These are phyloP conservation scores for Periophthalmus modestus DNA, from an alignment of 2,113 vertebrate species.

Conservation along the genomic window DNA sequence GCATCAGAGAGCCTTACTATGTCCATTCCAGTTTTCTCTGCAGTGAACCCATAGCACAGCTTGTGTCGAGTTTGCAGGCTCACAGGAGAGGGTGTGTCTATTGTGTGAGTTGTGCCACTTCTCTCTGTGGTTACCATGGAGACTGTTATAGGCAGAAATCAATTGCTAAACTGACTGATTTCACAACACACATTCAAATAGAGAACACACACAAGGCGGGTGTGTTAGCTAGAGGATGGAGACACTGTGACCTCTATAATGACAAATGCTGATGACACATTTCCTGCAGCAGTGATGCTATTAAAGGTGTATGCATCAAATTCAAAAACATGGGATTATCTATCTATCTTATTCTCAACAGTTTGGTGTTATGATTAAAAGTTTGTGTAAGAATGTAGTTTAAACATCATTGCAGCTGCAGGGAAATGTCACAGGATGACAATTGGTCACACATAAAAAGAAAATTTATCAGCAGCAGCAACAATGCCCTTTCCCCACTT, in stretches of 20 bases:
- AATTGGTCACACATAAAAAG: conserved; percentile 70
- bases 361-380: conserved; percentile 12
- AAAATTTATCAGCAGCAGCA: conserved; percentile 53
- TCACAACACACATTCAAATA: conserved; percentile 46
- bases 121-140: conserved; percentile 71
- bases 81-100: conserved; percentile 63
- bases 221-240: background rate
- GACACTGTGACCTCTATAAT: conserved; percentile 14
- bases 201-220: conserved; percentile 24
- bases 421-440: conserved; percentile 58
- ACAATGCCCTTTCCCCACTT: conserved; percentile 25
- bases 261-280: conserved; percentile 12
- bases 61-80: conserved; percentile 54
- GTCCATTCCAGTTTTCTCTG: conserved; percentile 51
- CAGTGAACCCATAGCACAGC: conserved; percentile 47
- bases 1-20: conserved; percentile 44
- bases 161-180: conserved; percentile 57
- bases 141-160: conserved; percentile 58
- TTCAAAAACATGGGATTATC: conserved; percentile 16
- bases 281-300: background rate
- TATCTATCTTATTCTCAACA: background rate
- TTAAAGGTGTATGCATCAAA: conserved; percentile 4
- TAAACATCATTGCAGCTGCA: conserved; percentile 48
- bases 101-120: conserved; percentile 58
- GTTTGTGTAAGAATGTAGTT: conserved; percentile 42